phyloP scores from a whole-genome alignment of 2,888 invertebrate species.

The Hoplodrina blanda region DNA sequence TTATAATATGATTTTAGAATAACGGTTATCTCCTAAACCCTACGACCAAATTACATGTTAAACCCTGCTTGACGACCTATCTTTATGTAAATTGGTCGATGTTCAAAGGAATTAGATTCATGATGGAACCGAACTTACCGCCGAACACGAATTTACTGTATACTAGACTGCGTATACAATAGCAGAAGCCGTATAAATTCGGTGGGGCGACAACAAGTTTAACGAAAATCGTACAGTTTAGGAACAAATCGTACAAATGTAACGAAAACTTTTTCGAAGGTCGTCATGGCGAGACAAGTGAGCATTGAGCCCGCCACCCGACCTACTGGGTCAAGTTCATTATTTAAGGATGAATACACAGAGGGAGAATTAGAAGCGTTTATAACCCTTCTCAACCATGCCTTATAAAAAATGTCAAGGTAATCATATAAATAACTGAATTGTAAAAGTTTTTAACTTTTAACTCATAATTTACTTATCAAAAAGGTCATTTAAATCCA shows the following conservation, averaged over 20 bases:
- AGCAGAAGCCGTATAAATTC: conserved; percentile 12
- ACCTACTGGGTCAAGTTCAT: conserved; percentile 84
- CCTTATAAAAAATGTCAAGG: conserved; percentile 40
- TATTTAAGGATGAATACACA: conserved; percentile 72
- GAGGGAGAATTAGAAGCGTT: conserved; percentile 52
- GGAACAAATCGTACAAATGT: conserved; percentile 57
- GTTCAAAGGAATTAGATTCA: no score
- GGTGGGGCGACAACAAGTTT: conserved; percentile 7
- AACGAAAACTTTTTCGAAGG: conserved; percentile 77
- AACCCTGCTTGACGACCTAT: no score
- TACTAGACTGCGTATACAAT: background rate
- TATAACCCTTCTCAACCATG: conserved; percentile 36
- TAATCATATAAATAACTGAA: conserved; percentile 19
- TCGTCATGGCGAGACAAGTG: conserved; percentile 71
- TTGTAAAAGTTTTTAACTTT: conserved; percentile 20
- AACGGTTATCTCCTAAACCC: no score
- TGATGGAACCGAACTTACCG: no score
- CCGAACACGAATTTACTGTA: no score
- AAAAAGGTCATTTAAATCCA: conserved; percentile 3
- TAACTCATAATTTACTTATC: background rate
- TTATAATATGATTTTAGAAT: no score
- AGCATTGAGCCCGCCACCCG: conserved; percentile 63
- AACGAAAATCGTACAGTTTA: conserved; percentile 30
- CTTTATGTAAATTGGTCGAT: no score
- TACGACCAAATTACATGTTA: no score